Base-by-base conservation (phyloP, 64 coral and sea anemone genomes). In the Actinia equina region DNA sequence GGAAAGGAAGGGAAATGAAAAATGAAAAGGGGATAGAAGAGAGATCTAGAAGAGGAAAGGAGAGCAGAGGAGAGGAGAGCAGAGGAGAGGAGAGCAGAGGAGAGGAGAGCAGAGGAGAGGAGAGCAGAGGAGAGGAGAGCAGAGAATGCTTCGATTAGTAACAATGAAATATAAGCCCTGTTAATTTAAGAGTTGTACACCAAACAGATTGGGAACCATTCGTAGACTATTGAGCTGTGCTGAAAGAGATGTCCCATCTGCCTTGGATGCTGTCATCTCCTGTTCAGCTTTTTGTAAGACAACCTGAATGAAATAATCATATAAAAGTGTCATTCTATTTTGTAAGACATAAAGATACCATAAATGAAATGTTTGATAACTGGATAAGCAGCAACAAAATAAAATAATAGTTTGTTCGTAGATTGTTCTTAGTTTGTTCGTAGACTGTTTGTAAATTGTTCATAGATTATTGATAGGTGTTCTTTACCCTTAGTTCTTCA, bases 161-260 rank as follows among this genome's bases (percentile, higher is more conserved):
- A 41, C 25, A 30, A 18, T 5, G 11, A 74, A 74, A 15, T 81
- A n/a, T 44, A 7, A 79, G 77, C 43, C 22, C 78, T 81, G 78
- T 81, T n/a, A 81, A 17, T 81, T 81, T 18, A 51, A 56, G 16
- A 85, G 51, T 63, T 85, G 83, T 52, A 93, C 91, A 41, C 94
- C 94, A 90, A 97, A 97, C 26, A 93, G 76, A 17, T 84, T 97
- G 55, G 94, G 94, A 37, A 97, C 94, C 94, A 97, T 97, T 70
- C 94, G 86, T 22, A 97, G 81, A 37, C 88, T 93, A 86, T 97
- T 97, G 16, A 93, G 81, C 74, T 97, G 94, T 10, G 94, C 94
- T 22, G 94, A 93, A 17, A 97, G 57, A n/a, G 94, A 93, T n/a
- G 91, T 91, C 8, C 91, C 91, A 30, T 88, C 92, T 3, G 86